Conservation (phyloP, 2,797 vertebrate species). For the Periophthalmus magnuspinnatus region DNA sequence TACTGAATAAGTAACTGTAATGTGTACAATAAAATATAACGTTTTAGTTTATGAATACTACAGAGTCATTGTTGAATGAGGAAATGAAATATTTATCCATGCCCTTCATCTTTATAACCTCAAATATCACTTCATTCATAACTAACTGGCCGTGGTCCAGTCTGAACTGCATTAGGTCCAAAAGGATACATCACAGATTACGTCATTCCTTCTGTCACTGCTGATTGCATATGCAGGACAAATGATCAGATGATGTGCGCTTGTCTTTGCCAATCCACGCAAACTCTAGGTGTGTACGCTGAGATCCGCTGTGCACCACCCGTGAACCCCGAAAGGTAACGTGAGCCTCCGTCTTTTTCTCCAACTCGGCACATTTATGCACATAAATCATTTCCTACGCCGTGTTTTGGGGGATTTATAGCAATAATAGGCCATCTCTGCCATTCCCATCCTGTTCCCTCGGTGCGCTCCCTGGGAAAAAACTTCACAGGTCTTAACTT, state of each 20-base stretch:
- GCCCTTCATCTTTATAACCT: constrained; percentile 19
- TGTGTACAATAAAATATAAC: neutral
- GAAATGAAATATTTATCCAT: constrained; percentile 3
- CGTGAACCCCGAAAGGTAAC: constrained; percentile 75
- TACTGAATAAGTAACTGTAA: too few species aligned
- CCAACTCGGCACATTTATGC: constrained; percentile 71
- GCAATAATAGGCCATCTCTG: constrained; percentile 77
- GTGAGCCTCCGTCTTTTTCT: constrained; percentile 70
- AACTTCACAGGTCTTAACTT: constrained; percentile 72
- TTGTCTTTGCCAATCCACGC: constrained; percentile 74
- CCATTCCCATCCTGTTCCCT: constrained; percentile 78
- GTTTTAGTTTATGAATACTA: neutral
- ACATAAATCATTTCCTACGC: constrained; percentile 82
- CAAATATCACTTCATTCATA: constrained; percentile 12
- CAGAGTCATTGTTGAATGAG: neutral
- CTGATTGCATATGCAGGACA: constrained; percentile 64
- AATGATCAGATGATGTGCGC: constrained; percentile 71
- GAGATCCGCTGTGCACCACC: constrained; percentile 73
- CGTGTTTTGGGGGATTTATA: constrained; percentile 78
- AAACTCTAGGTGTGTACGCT: constrained; percentile 73
- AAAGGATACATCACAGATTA: constrained; percentile 37
- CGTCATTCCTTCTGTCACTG: constrained; percentile 50
- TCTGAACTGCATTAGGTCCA: constrained; percentile 19
- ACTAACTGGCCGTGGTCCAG: constrained; percentile 7
- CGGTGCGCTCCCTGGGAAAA: constrained; percentile 71